These are phyloP conservation scores for Sphinx pinastri DNA, from an alignment of 2,888 invertebrate species.

Conservation along the genomic window DNA sequence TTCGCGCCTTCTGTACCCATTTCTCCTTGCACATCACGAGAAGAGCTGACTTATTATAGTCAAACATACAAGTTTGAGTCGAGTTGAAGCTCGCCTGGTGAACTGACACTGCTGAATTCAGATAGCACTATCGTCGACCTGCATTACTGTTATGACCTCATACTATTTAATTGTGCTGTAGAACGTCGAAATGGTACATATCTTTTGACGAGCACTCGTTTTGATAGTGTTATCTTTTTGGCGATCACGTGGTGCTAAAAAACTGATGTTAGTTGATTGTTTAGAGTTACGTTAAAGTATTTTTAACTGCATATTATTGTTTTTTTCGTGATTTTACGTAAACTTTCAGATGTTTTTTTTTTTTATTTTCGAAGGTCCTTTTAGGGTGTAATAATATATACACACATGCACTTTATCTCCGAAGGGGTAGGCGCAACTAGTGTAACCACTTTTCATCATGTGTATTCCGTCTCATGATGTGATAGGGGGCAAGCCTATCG, in stretches of 20 bases:
- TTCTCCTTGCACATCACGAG: conserved; percentile 23
- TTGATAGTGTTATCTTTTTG: background rate
- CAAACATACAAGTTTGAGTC: conserved; percentile 67
- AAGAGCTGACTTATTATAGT: conserved; percentile 56
- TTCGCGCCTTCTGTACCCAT: conserved; percentile 8
- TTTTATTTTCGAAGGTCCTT: no score
- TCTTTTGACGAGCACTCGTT: background rate
- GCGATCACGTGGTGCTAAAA: background rate
- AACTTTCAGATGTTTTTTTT: no score
- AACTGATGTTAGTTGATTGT: background rate
- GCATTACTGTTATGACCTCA: conserved; percentile 52
- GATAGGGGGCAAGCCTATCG: no score
- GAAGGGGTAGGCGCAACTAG: no score
- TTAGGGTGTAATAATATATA: no score
- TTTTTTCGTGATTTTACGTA: no score
- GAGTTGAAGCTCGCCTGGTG: conserved; percentile 43
- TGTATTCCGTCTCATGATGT: no score
- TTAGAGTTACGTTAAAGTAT: background rate
- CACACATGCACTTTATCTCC: no score
- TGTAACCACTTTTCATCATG: no score
- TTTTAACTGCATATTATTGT: no score
- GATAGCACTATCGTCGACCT: conserved; percentile 60
- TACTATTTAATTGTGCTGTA: conserved; percentile 33
- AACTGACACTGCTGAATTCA: conserved; percentile 60
- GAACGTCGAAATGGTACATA: conserved; percentile 36